These are phyloP conservation scores for Ammodytes marinus DNA, from an alignment of 2,113 vertebrate genomes.

Conservation along the genomic window DNA sequence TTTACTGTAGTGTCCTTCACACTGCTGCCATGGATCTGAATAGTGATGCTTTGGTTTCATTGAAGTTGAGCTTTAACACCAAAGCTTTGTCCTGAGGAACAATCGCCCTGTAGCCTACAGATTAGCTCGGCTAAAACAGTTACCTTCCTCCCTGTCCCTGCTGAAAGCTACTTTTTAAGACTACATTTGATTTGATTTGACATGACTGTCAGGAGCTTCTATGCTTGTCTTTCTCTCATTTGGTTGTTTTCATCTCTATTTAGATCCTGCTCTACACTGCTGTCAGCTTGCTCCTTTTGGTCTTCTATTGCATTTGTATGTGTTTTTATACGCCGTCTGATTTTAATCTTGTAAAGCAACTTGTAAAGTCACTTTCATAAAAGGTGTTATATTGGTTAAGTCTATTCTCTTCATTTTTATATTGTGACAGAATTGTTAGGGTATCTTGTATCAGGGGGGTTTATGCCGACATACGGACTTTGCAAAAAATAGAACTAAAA, in stretches of 20 bases:
- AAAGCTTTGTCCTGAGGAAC: neutral
- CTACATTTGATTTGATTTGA: constrained; percentile 6
- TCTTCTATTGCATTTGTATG: constrained; percentile 24
- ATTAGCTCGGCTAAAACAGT: constrained; percentile 11
- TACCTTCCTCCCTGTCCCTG: neutral
- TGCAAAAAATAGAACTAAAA: neutral
- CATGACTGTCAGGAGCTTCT: constrained; percentile 2
- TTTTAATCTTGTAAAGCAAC: constrained; percentile 41
- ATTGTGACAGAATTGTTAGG: constrained; percentile 21
- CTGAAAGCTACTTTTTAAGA: constrained; percentile 23
- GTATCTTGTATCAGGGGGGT: constrained; percentile 1
- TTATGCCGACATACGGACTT: constrained; percentile 9
- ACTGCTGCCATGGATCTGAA: neutral
- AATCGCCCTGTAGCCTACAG: neutral
- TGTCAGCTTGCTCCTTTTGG: neutral
- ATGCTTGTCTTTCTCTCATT: constrained; percentile 12
- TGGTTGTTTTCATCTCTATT: neutral
- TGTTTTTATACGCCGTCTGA: constrained; percentile 23
- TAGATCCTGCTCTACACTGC: neutral
- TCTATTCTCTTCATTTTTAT: constrained; percentile 24
- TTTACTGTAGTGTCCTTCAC: neutral
- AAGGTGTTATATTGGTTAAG: neutral
- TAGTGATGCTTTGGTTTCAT: neutral
- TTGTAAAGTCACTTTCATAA: constrained; percentile 31
- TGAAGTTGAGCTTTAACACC: constrained; percentile 2